Percentiles rank a stretch among this genome's conserved stretches.
phyloP scores from a whole-genome alignment of 2,888 invertebrate species.

The Trachelus stipa region DNA sequence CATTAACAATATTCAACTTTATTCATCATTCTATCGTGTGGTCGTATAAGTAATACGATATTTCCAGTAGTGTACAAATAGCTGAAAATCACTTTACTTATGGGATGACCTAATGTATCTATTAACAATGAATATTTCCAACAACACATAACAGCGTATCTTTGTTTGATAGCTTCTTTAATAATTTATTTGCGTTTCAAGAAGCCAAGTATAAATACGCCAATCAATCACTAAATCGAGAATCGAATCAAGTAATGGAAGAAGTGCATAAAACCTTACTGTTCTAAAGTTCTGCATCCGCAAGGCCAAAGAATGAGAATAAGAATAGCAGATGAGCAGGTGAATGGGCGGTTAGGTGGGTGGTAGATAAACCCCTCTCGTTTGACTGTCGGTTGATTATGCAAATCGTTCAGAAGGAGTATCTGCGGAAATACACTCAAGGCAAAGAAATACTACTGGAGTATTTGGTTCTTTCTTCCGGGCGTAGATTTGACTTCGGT shows the following conservation, averaged over 20 bases:
- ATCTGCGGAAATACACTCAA: background rate
- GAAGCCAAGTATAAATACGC: background rate
- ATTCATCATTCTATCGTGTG: no score
- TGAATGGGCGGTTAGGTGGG: background rate
- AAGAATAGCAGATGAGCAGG: background rate
- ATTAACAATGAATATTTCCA: background rate
- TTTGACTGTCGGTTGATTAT: constrained; percentile 1
- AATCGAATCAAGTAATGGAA: constrained; percentile 6
- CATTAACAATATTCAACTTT: no score
- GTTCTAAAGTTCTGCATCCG: background rate
- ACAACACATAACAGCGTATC: background rate
- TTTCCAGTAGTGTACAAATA: no score
- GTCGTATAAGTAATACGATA: no score
- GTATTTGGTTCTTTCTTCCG: background rate
- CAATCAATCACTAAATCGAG: background rate
- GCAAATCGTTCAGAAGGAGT: constrained; percentile 2
- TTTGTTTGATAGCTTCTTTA: background rate
- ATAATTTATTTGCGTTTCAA: background rate
- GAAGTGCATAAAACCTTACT: background rate
- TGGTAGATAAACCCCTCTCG: background rate
- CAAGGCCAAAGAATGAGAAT: background rate
- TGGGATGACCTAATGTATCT: background rate
- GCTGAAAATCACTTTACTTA: no score
- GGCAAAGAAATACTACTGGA: background rate
- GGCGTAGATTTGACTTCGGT: background rate